phyloP scores from a whole-genome alignment of 2,797 vertebrate genomes.

The Naso thynnoides region DNA sequence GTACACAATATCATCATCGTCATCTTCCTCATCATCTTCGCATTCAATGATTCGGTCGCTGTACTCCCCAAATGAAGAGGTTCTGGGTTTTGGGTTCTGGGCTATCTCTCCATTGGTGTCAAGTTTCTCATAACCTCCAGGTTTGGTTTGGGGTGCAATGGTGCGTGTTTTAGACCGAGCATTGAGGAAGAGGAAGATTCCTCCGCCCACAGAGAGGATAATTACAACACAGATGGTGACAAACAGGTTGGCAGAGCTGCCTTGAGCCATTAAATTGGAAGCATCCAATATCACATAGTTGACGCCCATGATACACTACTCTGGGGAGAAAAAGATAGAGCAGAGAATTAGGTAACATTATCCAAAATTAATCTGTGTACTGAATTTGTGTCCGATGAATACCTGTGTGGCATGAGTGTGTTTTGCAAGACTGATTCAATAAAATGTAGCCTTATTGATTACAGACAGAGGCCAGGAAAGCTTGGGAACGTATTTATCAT shows the following conservation, averaged over 20 bases:
- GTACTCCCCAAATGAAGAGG: conserved; percentile 85
- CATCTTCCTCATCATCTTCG: conserved; percentile 79
- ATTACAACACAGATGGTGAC: conserved; percentile 80
- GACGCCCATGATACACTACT: conserved; percentile 74
- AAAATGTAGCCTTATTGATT: conserved; percentile 13
- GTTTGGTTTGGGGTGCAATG: conserved; percentile 56
- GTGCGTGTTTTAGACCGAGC: conserved; percentile 59
- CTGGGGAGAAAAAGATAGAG: conserved; percentile 47
- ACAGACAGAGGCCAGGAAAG: neutral
- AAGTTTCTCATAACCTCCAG: conserved; percentile 86
- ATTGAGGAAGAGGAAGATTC: conserved; percentile 83
- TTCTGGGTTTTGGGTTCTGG: conserved; percentile 52
- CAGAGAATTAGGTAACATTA: conserved; percentile 13
- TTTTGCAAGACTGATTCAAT: conserved; percentile 2
- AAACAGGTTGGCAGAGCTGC: conserved; percentile 63
- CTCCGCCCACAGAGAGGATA: conserved; percentile 80
- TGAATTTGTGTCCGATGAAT: neutral
- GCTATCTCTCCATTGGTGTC: conserved; percentile 47
- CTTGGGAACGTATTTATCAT: neutral
- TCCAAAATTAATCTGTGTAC: conserved; percentile 4
- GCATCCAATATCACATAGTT: conserved; percentile 61
- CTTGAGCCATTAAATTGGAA: conserved; percentile 17
- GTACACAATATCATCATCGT: conserved; percentile 90
- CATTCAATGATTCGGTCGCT: conserved; percentile 79
- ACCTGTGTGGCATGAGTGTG: neutral